Evolutionary conservation across 30 jellyfish, hydroid and myxozoan species (phyloP), one percentile per base, ranked within the genome.

Genomic region (Mastigias papua): DNA sequence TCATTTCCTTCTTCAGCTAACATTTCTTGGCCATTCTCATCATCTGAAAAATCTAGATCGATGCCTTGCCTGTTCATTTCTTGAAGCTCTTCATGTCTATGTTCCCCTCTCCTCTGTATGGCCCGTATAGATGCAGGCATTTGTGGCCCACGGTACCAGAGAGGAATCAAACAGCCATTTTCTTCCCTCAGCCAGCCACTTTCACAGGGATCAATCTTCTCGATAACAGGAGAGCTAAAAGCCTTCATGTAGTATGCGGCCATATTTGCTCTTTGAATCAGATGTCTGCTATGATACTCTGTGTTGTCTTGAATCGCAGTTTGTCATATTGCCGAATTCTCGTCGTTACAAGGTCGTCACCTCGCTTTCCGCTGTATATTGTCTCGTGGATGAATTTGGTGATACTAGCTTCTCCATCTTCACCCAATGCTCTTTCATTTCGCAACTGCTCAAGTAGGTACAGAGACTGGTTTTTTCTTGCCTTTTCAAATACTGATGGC

Each of bases 71-170:
- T 23, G 33, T 33, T 69, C 80, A 42, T 30, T 35, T 75, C 33
- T 75, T 50, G 69, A 80, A 80, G 57, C 34, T 23, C 62, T 77
- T 77, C 65, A 77, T 77, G 88, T 49, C 78, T 77, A 77, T 32
- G 48, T 60, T 77, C 78, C 48, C 48, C 90, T 80, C 63, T 58
- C 63, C 90, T 80, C 82, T 57, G 83, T 80, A 0, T 71, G 63
- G 90, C 90, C 83, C 90, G 57, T 34, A 63, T 48, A 61, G 48
- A 81, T 27, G 90, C 89, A 48, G 89, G 89, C 68, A 78, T 78
- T 78, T 78, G 89, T 78, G 69, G 89, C 89, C 89, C 89, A 61
- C 78, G 79, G 63, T 78, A 78, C 89, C 78, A 78, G 89, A 78
- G 79, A 78, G 89, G 79, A 78, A 78, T 57, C 66, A 78, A 78